Conservation (phyloP, 2,888 invertebrate species). For the Autographa gamma region DNA sequence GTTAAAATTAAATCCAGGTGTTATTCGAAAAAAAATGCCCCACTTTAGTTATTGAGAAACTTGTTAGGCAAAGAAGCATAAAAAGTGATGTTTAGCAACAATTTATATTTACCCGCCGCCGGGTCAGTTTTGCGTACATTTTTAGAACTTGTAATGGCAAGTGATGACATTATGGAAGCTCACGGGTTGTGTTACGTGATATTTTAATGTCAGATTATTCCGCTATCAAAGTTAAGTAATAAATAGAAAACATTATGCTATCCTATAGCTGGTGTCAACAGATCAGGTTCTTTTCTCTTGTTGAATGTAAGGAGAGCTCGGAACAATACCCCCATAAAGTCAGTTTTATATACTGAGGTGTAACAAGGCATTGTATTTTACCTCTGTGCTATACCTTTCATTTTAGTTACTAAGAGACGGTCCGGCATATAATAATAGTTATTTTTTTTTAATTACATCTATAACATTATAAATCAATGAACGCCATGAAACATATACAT, state of each 20-base stretch:
- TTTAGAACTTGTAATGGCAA: constrained; percentile 25
- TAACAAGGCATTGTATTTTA: constrained; percentile 25
- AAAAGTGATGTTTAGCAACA: constrained; percentile 1
- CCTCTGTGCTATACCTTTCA: not conserved
- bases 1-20: not conserved
- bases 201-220: constrained; percentile 24
- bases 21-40: not conserved
- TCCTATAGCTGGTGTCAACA: constrained; percentile 11
- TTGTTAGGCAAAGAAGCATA: not conserved
- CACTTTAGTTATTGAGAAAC: not conserved
- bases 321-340: constrained; percentile 32
- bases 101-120: constrained; percentile 1
- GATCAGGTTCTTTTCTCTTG: constrained; percentile 5
- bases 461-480: not conserved
- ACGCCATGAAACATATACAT: not conserved
- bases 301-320: constrained; percentile 20
- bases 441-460: not conserved
- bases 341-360: constrained; percentile 8
- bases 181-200: constrained; percentile 8
- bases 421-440: not conserved
- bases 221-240: constrained; percentile 26
- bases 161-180: constrained; percentile 15
- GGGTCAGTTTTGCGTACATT: constrained; percentile 7
- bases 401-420: not conserved
- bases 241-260: constrained; percentile 20